phyloP scores from a whole-genome alignment of 1,140 invertebrate species.

The Chelonus insularis region DNA sequence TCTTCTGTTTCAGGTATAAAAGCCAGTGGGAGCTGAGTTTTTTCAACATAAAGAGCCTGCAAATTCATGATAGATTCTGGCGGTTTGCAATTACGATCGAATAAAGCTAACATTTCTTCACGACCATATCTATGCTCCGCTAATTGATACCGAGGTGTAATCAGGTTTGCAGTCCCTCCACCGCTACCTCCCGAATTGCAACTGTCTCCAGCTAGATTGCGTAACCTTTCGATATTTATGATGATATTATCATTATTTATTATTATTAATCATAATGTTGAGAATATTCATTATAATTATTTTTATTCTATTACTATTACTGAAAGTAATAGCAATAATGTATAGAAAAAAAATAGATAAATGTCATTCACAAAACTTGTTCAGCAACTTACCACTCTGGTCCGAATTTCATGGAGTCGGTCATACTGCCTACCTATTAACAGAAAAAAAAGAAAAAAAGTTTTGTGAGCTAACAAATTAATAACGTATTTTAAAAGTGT shows the following conservation, averaged over 20 bases:
- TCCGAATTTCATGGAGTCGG: slow-evolving; percentile 75
- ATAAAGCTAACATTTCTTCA: slow-evolving; percentile 87
- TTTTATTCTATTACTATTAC: slow-evolving; percentile 1
- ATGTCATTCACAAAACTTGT: no score
- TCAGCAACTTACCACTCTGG: slow-evolving; percentile 64
- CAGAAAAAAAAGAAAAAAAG: no score
- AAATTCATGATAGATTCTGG: slow-evolving; percentile 70
- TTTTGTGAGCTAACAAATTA: no score
- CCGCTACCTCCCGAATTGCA: slow-evolving; percentile 52
- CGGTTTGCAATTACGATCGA: slow-evolving; percentile 68
- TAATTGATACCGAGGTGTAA: slow-evolving; percentile 64
- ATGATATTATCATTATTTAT: no score
- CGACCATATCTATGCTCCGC: slow-evolving; percentile 80
- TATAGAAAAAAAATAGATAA: no score
- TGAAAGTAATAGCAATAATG: slow-evolving; percentile 7
- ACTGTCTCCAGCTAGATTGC: slow-evolving; percentile 65
- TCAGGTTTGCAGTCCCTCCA: slow-evolving; percentile 55
- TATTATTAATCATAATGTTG: no score
- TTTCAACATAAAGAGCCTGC: slow-evolving; percentile 72
- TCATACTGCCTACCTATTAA: no score
- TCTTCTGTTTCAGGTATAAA: slow-evolving; percentile 78
- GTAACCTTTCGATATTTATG: slow-evolving; percentile 58
- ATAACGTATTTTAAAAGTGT: no score
- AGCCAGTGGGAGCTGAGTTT: slow-evolving; percentile 76
- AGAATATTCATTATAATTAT: no score